Evolutionary conservation across 2,797 vertebrate genomes (phyloP), one percentile per base, ranked within the genome.

Genomic region (Cyclura pinguis): DNA sequence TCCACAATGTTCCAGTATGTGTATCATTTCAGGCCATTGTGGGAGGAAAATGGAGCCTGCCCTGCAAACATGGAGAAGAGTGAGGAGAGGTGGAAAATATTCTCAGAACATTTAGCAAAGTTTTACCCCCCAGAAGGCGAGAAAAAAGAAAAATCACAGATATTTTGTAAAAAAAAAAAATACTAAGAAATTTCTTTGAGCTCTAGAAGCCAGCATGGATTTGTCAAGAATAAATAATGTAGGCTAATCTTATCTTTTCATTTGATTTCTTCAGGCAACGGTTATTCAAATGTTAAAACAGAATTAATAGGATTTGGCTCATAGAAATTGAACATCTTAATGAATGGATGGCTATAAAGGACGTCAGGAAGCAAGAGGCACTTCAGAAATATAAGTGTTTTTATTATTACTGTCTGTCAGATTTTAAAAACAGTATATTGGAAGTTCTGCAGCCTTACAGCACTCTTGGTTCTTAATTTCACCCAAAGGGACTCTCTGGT

Each of bases 361-460:
- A 87, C 55, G 84, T 81, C 16, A 50, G 94, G 83, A 92, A 32
- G 27, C 69, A 90, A 91, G 88, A 90, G 74, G 59, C 87, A 47
- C 27, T 29, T 73, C 20, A 80, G 52, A 88, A 94, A 78, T 88
- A 78, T 42, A 52, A 89, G 24, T 81, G 88, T 85, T 94, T 91
- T 4, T n/a, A 69, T 93, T 92, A 88, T 84, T 90, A 90, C 52
- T 59, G 69, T 88, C 87, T 95, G 87, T 88, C 92, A 92, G 88
- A 88, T 84, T 87, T 93, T 90, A 62, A 95, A 86, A 87, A 91
- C 14, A 94, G 80, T 55, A 59, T 27, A 16, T 84, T 22, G 67
- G 89, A 59, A 22, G 47, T 73, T 95, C 64, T 89, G 90, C 81
- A 86, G 52, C 18, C 80, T 92, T 72, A 89, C 32, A 89, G 77